Conservation (phyloP, 2,888 invertebrate genomes). For the Monopis laevigella region DNA sequence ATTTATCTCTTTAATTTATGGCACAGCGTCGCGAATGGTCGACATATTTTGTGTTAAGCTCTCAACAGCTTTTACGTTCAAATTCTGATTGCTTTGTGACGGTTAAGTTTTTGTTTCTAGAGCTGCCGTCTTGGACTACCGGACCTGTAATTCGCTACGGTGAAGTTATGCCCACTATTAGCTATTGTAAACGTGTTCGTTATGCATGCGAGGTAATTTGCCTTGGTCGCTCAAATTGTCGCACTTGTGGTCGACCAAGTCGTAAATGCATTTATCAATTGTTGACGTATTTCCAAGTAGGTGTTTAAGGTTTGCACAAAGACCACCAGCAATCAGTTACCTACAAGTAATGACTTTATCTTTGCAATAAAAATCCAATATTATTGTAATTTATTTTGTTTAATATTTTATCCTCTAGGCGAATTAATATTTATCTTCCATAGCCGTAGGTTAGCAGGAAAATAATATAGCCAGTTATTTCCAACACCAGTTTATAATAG, state of each 20-base stretch:
- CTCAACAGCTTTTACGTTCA: slow-evolving; percentile 24
- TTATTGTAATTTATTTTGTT: too few relatives aligned
- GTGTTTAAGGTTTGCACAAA: slow-evolving; percentile 45
- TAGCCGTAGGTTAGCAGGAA: too few relatives aligned
- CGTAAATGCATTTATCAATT: slow-evolving; percentile 47
- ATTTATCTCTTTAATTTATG: slow-evolving; percentile 66
- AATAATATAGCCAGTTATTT: too few relatives aligned
- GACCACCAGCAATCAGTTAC: slow-evolving; percentile 48
- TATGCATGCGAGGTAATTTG: slow-evolving; percentile 46
- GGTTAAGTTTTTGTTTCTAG: slow-evolving; percentile 17
- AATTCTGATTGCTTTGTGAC: slow-evolving; percentile 20
- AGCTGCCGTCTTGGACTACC: slow-evolving; percentile 22
- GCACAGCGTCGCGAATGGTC: slow-evolving; percentile 50
- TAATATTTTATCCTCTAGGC: too few relatives aligned
- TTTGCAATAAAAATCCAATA: too few relatives aligned
- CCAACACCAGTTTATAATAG: too few relatives aligned
- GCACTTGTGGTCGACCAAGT: slow-evolving; percentile 36
- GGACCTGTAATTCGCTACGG: slow-evolving; percentile 44
- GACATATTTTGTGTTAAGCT: slow-evolving; percentile 46
- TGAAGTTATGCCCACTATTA: slow-evolving; percentile 31
- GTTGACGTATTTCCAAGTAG: slow-evolving; percentile 28
- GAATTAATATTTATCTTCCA: too few relatives aligned
- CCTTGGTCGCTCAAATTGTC: slow-evolving; percentile 41
- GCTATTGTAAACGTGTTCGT: slow-evolving; percentile 50
- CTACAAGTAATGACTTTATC: too few relatives aligned